phyloP scores from a whole-genome alignment of 2,113 vertebrate genomes.

The Equus quagga region DNA sequence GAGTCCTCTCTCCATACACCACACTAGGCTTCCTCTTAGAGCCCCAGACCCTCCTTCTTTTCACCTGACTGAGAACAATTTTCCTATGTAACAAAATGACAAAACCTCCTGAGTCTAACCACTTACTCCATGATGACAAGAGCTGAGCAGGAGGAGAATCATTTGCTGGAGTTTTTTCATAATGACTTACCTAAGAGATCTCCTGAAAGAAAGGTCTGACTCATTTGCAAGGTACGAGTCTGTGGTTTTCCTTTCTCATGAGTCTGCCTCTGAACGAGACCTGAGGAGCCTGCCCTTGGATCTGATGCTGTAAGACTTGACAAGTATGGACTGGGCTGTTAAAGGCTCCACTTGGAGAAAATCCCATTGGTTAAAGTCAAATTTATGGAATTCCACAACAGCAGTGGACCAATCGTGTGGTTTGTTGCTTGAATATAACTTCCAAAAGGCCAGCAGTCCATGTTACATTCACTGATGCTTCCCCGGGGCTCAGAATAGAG shows the following conservation, averaged over 20 bases:
- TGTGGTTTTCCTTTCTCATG: slow-evolving; percentile 2
- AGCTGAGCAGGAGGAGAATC: background rate
- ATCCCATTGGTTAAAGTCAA: background rate
- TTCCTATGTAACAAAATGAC: background rate
- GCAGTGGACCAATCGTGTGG: fast-evolving
- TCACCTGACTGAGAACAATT: background rate
- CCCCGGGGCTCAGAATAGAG: background rate
- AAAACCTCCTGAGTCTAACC: background rate
- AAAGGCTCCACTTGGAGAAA: background rate
- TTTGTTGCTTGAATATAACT: background rate
- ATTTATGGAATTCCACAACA: background rate
- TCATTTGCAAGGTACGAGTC: background rate
- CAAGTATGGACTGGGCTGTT: too few relatives aligned
- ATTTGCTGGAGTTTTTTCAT: background rate
- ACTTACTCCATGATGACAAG: background rate
- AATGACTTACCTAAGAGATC: background rate
- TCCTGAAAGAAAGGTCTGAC: slow-evolving; percentile 31
- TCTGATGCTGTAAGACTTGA: background rate
- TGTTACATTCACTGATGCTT: background rate
- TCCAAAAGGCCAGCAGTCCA: background rate
- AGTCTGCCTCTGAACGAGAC: background rate
- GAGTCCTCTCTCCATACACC: background rate
- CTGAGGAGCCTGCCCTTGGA: background rate
- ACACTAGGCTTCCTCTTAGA: background rate
- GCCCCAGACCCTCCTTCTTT: background rate